Base-by-base conservation (phyloP, 2,797 vertebrate genomes). In the Carapus acus region DNA sequence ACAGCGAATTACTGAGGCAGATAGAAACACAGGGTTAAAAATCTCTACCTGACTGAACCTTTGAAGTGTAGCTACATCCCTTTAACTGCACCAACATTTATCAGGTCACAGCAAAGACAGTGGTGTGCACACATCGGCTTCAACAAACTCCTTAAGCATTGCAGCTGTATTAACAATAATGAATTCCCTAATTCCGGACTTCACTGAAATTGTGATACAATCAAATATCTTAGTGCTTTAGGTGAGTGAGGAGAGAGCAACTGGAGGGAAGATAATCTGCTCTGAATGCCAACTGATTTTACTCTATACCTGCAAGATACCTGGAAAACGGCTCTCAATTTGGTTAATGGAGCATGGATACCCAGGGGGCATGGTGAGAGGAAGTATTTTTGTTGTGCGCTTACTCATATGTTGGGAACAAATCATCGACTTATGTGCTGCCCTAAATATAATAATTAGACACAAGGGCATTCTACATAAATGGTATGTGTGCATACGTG, bases 281-380 rank as follows among this genome's bases (percentile, higher is more conserved):
- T 73, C 71, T 77, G 78, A 83, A 81, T 79, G 73, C 58, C 58
- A 65, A 53, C 61, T 70, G 74, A 82, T 74, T 71, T 66, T 44
- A 54, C 69, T 55, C 67, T 57, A 71, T 71, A 67, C 41, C 7
- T 29, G 49, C 49, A 66, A 70, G 74, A 78, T 62, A 61, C 48
- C 55, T 23, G 51, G 63, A 33, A 33, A 45, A 41, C 47, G 48
- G 40, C 60, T 52, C 63, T 56, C 54, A 44, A 23, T 65, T 62
- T 73, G 45, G 73, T 70, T 83, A 83, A 81, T 69, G 61, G 78
- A 67, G 57, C 58, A 15, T 43, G 5, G 36, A 56, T 40, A 23
- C 49, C 65, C 63, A 41, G 49, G 60, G 59, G 74, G 49, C 52
- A 66, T 6, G 11, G 21, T 46, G 37, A 1, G 21, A 20, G 38